A percentile compares a stretch with the other conserved stretches of the same genome.
Conservation (phyloP, 2,797 vertebrate species). For the Alosa sapidissima region DNA sequence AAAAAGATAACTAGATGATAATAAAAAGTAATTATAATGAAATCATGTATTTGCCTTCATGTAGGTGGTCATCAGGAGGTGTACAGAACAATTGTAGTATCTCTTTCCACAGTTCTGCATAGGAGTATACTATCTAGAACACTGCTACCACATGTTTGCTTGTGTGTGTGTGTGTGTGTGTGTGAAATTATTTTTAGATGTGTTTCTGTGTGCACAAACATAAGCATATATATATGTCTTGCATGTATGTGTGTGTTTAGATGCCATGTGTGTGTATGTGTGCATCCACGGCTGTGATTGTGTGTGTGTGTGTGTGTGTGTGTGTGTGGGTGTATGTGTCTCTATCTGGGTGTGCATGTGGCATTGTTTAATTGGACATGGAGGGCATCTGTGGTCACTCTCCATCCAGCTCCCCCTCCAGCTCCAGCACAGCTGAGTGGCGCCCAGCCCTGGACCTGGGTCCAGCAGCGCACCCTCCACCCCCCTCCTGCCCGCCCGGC, state of each 20-base stretch:
- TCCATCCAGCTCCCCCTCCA: slow-evolving; percentile 23
- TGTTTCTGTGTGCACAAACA: too few relatives aligned
- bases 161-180: slow-evolving; percentile 25
- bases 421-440: slow-evolving; percentile 42
- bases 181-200: too few relatives aligned
- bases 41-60: background rate
- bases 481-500: background rate
- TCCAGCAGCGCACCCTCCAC: background rate
- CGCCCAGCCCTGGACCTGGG: background rate
- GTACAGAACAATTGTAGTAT: background rate
- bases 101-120: background rate
- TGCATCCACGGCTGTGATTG: background rate
- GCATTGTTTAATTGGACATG: slow-evolving; percentile 15
- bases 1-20: background rate
- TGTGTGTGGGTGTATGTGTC: background rate
- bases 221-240: background rate
- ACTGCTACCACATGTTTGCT: background rate
- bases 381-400: slow-evolving; percentile 30
- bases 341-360: slow-evolving; percentile 7
- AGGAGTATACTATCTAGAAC: background rate
- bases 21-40: background rate
- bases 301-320: slow-evolving; percentile 5
- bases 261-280: background rate
- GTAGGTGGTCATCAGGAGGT: background rate
- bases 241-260: background rate